A percentile compares a stretch with the other conserved stretches of the same genome.
Conservation (phyloP, 2,888 invertebrate genomes). For the Netelia fuscicornis region DNA sequence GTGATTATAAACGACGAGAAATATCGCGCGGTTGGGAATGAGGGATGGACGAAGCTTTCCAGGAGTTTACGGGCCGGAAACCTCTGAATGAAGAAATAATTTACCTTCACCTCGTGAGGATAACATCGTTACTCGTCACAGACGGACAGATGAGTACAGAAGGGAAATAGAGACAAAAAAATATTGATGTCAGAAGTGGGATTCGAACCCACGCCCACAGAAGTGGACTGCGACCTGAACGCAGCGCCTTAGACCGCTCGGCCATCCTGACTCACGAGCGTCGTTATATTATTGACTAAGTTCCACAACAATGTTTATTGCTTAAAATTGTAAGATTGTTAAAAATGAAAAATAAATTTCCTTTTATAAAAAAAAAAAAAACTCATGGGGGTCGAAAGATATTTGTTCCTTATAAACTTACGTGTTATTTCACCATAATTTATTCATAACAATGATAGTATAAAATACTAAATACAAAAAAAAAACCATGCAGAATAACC, state of each 20-base stretch:
- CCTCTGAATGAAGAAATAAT: neutral
- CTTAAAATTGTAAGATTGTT: no score
- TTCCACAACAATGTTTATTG: no score
- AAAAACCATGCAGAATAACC: neutral
- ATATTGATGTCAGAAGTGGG: slow-evolving; percentile 86
- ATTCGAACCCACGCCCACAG: slow-evolving; percentile 89
- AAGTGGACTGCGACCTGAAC: slow-evolving; percentile 74
- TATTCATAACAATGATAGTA: neutral
- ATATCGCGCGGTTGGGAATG: neutral
- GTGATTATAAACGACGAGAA: slow-evolving; percentile 26
- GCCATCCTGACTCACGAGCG: slow-evolving; percentile 85
- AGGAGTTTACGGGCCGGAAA: neutral
- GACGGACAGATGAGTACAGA: neutral
- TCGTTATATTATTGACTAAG: no score
- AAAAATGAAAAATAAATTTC: no score
- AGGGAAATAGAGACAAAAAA: slow-evolving; percentile 4
- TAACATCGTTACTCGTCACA: no score
- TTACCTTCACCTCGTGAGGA: neutral
- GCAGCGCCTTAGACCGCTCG: slow-evolving; percentile 87
- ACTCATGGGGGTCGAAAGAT: neutral
- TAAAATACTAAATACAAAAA: neutral
- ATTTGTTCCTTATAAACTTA: neutral
- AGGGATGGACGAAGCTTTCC: neutral
- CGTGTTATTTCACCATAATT: neutral
- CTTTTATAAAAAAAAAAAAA: no score